These are phyloP conservation scores for Drosophila orosa DNA, from an alignment of 1,140 invertebrate species.

Conservation along the genomic window DNA sequence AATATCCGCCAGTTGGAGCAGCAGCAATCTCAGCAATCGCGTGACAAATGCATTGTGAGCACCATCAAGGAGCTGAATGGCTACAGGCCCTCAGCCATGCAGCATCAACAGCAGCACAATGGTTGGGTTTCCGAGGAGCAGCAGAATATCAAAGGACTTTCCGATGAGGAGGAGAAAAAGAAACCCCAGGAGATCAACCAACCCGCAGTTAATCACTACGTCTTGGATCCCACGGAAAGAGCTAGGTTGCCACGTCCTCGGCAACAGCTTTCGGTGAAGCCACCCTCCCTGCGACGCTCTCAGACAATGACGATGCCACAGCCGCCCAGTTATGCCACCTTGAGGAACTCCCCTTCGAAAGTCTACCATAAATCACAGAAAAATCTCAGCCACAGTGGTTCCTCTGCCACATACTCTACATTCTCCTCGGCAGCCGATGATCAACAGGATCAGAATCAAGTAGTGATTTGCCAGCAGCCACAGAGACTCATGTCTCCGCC, in stretches of 20 bases:
- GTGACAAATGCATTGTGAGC: constrained; percentile 59
- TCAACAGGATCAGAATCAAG: constrained; percentile 13
- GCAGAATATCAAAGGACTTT: background rate
- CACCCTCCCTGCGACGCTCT: constrained; percentile 70
- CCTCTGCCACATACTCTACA: constrained; percentile 53
- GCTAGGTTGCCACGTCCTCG: constrained; percentile 63
- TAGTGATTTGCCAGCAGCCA: constrained; percentile 77
- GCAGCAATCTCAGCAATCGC: constrained; percentile 54
- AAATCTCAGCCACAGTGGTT: constrained; percentile 43
- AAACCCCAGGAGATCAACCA: background rate
- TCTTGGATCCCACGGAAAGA: constrained; percentile 71
- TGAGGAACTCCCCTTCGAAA: constrained; percentile 35
- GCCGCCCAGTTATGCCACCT: constrained; percentile 52
- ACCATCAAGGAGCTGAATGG: constrained; percentile 86
- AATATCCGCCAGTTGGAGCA: constrained; percentile 82
- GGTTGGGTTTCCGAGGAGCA: constrained; percentile 85
- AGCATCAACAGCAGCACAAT: constrained; percentile 85
- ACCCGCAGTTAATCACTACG: constrained; percentile 71
- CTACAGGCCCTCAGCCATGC: constrained; percentile 86
- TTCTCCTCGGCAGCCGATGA: constrained; percentile 46
- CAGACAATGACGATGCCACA: constrained; percentile 70
- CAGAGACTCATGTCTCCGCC: constrained; percentile 52
- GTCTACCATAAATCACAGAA: constrained; percentile 16
- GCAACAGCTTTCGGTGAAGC: constrained; percentile 73
- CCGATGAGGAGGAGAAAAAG: constrained; percentile 3